Base-by-base conservation (phyloP, 2,888 invertebrate genomes). In the Scaptomyza flava region DNA sequence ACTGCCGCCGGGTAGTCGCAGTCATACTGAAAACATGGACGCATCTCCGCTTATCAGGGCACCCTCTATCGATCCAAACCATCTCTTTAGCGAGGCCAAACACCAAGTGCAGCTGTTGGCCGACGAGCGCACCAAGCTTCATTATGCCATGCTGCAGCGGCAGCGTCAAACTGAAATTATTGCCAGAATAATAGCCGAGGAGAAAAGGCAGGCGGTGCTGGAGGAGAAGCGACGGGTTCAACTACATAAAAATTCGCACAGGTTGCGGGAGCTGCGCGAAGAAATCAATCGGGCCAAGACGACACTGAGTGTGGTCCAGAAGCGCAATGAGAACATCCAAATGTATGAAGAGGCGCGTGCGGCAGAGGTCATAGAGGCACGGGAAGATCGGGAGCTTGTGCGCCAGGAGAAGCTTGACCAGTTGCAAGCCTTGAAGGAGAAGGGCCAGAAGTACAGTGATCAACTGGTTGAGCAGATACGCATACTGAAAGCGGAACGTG, bases 51-150 rank as follows among this genome's bases (percentile, higher is more conserved):
- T 81, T 9, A 5, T 45, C 1, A 2, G 59, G 45, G 67, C 63
- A 11, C 4, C 46, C 0, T 58, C 75, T 3, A 11, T 3, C 0
- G 38, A 61, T 1, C 71, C 66, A 0, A 68, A 48, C 11, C 51
- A 56, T 0, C 12, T 81, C 6, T 84, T 53, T 5, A 68, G 67
- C 0, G 47, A 64, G 53, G 63, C 81, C 14, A 81, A 81, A 11
- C 43, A 61, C 8, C 79, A 81, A 63, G 87, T 87, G 54, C 82
- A 72, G 27, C 72, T 84, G 48, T 46, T 81, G 11, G 85, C 87
- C 30, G 67, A 81, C 14, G 67, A 81, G 6, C 85, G 88, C 27
- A 58, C 54, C 46, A 53, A 47, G 14, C 48, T 69, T 9, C 57
- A 61, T 14, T 51, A 67, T 56, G 75, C 75, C 2, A 52, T 50